phyloP scores from a whole-genome alignment of 1,140 invertebrate genomes.

The Halictus rubicundus region DNA sequence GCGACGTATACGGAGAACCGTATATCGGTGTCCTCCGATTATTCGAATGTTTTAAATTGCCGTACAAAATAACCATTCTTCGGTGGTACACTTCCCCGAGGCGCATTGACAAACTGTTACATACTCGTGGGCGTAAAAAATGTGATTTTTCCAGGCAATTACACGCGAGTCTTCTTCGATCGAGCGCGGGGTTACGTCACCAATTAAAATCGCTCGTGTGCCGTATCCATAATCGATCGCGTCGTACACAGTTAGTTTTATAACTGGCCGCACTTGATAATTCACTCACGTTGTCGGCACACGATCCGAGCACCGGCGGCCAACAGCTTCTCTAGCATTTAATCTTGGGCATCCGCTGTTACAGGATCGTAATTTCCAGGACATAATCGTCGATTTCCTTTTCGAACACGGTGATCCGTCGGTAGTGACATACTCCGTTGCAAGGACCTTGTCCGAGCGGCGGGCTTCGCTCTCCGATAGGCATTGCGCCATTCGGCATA shows the following conservation, averaged over 20 bases:
- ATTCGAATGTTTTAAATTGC: no score
- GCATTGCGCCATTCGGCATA: conserved; percentile 53
- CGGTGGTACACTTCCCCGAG: no score
- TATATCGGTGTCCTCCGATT: no score
- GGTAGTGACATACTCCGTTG: conserved; percentile 31
- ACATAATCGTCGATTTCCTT: conserved; percentile 63
- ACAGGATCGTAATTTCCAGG: conserved; percentile 53
- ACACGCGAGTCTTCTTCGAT: no score
- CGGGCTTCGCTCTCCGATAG: background rate
- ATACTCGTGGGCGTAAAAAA: no score
- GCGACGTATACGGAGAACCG: no score
- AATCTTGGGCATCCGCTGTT: conserved; percentile 33
- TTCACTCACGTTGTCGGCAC: conserved; percentile 23
- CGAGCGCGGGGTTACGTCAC: background rate
- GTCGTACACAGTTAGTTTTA: conserved; percentile 6
- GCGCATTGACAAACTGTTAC: no score
- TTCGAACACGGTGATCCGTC: conserved; percentile 51
- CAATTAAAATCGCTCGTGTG: background rate
- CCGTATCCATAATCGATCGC: background rate
- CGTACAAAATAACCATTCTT: no score
- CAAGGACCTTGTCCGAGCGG: conserved; percentile 23
- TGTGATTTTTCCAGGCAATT: no score
- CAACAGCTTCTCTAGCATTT: conserved; percentile 19
- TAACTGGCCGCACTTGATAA: conserved; percentile 4
- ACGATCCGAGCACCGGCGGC: conserved; percentile 19